These are phyloP conservation scores for Lathronympha strigana DNA, from an alignment of 2,888 invertebrate genomes.

Conservation along the genomic window DNA sequence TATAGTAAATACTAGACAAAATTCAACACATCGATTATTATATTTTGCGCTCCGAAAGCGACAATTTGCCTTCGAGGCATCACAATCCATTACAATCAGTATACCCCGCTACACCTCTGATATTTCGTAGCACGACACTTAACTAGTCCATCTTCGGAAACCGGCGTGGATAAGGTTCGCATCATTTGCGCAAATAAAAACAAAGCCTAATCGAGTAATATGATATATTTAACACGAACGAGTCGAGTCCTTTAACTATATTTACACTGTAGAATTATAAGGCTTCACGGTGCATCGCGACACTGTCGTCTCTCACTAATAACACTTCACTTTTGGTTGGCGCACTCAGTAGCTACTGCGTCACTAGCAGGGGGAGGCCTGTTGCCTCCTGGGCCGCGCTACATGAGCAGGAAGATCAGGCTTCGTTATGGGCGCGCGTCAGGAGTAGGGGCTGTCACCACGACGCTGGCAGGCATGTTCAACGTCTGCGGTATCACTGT, in stretches of 20 bases:
- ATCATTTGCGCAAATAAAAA: slow-evolving; percentile 73
- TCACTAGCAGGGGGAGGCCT: too few species aligned
- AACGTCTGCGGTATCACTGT: slow-evolving; percentile 90
- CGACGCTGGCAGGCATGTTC: slow-evolving; percentile 39
- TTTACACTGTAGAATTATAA: slow-evolving; percentile 77
- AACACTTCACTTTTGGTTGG: neutral
- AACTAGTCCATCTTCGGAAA: neutral
- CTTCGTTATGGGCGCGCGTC: slow-evolving; percentile 72
- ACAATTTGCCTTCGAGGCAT: slow-evolving; percentile 12
- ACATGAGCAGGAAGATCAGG: slow-evolving; percentile 65
- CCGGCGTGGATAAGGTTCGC: slow-evolving; percentile 48
- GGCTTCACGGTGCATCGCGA: slow-evolving; percentile 63
- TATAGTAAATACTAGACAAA: slow-evolving; percentile 24
- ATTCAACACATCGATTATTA: neutral
- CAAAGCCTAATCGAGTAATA: slow-evolving; percentile 55
- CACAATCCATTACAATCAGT: slow-evolving; percentile 13
- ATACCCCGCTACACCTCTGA: neutral
- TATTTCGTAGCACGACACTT: neutral
- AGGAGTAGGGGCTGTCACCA: slow-evolving; percentile 37
- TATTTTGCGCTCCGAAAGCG: neutral
- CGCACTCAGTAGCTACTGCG: neutral
- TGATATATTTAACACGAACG: slow-evolving; percentile 64
- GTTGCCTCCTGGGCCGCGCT: slow-evolving; percentile 47
- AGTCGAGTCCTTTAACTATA: slow-evolving; percentile 68
- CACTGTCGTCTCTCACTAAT: slow-evolving; percentile 34